These are phyloP conservation scores for Agonopterix heracliana DNA, from an alignment of 2,888 invertebrate species.

Conservation along the genomic window DNA sequence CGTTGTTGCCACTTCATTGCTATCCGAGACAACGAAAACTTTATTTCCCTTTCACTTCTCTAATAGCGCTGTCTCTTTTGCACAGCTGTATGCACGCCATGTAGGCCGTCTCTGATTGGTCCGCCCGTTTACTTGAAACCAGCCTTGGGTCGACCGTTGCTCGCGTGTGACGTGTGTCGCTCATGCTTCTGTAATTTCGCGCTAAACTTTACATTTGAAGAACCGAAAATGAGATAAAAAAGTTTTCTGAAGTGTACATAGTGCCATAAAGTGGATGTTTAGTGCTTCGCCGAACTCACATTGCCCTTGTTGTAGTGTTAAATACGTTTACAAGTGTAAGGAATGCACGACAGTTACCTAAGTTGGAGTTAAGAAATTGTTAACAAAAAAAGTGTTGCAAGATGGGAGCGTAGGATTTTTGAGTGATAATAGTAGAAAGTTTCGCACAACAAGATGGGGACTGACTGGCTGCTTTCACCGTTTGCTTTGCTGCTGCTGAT, in stretches of 20 bases:
- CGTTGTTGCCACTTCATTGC: slow-evolving; percentile 34
- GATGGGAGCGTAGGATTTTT: slow-evolving; percentile 60
- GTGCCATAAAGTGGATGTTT: slow-evolving; percentile 28
- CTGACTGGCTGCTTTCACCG: slow-evolving; percentile 64
- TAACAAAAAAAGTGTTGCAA: slow-evolving; percentile 41
- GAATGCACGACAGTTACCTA: slow-evolving; percentile 39
- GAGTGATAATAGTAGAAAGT: slow-evolving; percentile 55
- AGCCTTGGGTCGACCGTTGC: slow-evolving; percentile 64
- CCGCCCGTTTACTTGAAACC: slow-evolving; percentile 39
- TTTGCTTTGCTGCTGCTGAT: slow-evolving; percentile 64
- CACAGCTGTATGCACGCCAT: slow-evolving; percentile 8
- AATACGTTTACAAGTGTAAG: slow-evolving; percentile 6
- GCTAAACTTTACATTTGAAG: slow-evolving; percentile 52
- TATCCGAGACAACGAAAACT: slow-evolving; percentile 28
- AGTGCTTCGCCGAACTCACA: slow-evolving; percentile 22
- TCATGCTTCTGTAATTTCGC: slow-evolving; percentile 39
- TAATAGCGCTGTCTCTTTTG: slow-evolving; percentile 34
- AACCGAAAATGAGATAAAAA: slow-evolving; percentile 44
- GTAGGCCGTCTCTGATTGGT: slow-evolving; percentile 23
- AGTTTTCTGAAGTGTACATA: slow-evolving; percentile 32
- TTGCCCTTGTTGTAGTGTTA: slow-evolving; percentile 22
- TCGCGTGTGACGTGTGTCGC: slow-evolving; percentile 41
- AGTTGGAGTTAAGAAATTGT: slow-evolving; percentile 47
- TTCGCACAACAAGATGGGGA: slow-evolving; percentile 52
- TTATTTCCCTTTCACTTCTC: slow-evolving; percentile 19